These are phyloP conservation scores for Gryon sp. DNA, from an alignment of 1,140 invertebrate genomes.

Conservation along the genomic window DNA sequence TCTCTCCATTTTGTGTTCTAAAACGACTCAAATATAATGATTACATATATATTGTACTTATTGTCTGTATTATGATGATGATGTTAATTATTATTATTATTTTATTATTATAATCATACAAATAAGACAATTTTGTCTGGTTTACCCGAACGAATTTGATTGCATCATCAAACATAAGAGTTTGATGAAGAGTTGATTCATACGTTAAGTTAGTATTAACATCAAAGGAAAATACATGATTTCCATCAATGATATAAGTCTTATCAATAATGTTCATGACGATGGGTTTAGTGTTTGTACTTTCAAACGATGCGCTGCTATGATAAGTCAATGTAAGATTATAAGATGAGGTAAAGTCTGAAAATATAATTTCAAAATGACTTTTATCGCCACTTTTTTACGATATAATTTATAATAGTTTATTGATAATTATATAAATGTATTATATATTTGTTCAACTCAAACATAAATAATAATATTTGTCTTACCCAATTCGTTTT, in stretches of 20 bases:
- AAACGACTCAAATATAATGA: conserved; percentile 4
- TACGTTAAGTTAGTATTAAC: background rate
- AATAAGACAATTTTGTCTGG: too few species aligned
- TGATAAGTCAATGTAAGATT: background rate
- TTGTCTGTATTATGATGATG: too few species aligned
- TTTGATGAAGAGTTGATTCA: conserved; percentile 15
- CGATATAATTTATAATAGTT: too few species aligned
- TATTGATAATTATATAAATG: too few species aligned
- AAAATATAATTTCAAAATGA: too few species aligned
- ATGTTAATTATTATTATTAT: too few species aligned
- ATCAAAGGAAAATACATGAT: conserved; percentile 16
- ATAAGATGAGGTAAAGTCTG: background rate
- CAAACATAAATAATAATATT: background rate
- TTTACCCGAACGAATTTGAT: conserved; percentile 21
- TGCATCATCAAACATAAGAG: conserved; percentile 16
- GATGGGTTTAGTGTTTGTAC: background rate
- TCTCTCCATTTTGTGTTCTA: conserved; percentile 19
- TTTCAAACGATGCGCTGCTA: background rate
- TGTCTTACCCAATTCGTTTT: conserved; percentile 25
- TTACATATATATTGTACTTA: too few species aligned
- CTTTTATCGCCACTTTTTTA: too few species aligned
- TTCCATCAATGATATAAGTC: conserved; percentile 15
- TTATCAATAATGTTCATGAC: conserved; percentile 17
- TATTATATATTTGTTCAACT: background rate
- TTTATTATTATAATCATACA: too few species aligned